phyloP scores from a whole-genome alignment of 2,113 vertebrate genomes.

The Strix aluco region DNA sequence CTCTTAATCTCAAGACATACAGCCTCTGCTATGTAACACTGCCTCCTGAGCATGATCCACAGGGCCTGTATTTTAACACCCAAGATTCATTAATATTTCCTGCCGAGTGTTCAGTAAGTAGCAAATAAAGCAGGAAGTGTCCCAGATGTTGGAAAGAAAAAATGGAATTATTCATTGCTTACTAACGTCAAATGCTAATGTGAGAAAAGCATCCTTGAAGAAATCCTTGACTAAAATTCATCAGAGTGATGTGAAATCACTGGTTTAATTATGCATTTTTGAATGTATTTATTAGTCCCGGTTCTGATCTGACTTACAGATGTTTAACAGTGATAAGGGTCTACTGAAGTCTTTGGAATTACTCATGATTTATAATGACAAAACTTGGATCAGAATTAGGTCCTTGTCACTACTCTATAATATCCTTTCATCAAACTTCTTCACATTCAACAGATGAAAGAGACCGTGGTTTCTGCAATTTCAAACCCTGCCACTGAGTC shows the following conservation, averaged over 20 bases:
- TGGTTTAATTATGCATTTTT: conserved; percentile 68
- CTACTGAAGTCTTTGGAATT: conserved; percentile 36
- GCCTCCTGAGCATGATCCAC: not conserved
- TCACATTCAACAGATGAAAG: conserved; percentile 54
- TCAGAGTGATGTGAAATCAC: conserved; percentile 68
- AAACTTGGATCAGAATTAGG: conserved; percentile 51
- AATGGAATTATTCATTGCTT: conserved; percentile 76
- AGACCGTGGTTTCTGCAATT: not conserved
- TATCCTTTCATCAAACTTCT: conserved; percentile 42
- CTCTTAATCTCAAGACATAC: not conserved
- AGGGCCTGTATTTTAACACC: not conserved
- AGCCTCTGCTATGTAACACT: not conserved
- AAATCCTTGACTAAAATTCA: conserved; percentile 73
- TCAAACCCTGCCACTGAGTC: not conserved
- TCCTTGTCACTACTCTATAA: conserved; percentile 38
- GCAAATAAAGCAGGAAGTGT: conserved; percentile 68
- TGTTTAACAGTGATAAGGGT: conserved; percentile 53
- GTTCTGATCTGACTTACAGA: conserved; percentile 62
- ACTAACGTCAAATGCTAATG: conserved; percentile 74
- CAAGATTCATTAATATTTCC: conserved; percentile 66
- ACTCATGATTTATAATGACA: conserved; percentile 53
- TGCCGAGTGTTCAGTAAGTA: conserved; percentile 46
- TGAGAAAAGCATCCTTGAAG: conserved; percentile 72
- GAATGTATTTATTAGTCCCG: conserved; percentile 65
- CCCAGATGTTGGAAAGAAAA: conserved; percentile 72